Evolutionary conservation across 2,888 invertebrate species (phyloP).

Genomic region (Tachina grossa): DNA sequence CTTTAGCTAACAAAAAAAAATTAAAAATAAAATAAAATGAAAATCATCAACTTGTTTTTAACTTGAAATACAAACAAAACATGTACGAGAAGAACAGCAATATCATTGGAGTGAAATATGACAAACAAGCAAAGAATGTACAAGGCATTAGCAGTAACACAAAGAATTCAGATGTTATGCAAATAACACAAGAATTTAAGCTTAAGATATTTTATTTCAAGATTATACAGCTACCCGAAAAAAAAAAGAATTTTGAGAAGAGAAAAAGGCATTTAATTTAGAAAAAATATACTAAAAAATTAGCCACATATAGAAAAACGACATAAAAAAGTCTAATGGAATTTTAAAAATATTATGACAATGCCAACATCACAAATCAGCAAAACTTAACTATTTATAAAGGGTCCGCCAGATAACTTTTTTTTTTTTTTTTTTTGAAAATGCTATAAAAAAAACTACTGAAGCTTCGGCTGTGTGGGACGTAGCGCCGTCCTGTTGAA

Average conservation of each 20-base stretch:
- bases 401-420: too few species aligned
- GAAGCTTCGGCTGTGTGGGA: too few species aligned
- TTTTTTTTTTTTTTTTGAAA: too few species aligned
- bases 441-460: too few species aligned
- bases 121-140: conserved; percentile 41
- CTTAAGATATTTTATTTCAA: conserved; percentile 52
- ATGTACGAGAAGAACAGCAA: conserved; percentile 4
- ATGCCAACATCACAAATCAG: too few species aligned
- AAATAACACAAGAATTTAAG: conserved; percentile 6
- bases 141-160: not conserved
- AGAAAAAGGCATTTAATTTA: not conserved
- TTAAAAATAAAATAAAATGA: not conserved
- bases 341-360: too few species aligned
- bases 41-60: conserved; percentile 45
- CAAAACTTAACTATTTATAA: too few species aligned
- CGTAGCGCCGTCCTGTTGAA: too few species aligned
- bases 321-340: not conserved
- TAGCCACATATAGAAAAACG: not conserved
- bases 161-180: not conserved
- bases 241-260: not conserved
- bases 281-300: not conserved
- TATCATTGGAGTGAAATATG: conserved; percentile 43
- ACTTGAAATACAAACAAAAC: conserved; percentile 19
- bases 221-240: conserved; percentile 26
- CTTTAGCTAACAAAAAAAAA: not conserved